Base-by-base conservation (phyloP, 2,797 vertebrate genomes). In the Tragelaphus eurycerus region DNA sequence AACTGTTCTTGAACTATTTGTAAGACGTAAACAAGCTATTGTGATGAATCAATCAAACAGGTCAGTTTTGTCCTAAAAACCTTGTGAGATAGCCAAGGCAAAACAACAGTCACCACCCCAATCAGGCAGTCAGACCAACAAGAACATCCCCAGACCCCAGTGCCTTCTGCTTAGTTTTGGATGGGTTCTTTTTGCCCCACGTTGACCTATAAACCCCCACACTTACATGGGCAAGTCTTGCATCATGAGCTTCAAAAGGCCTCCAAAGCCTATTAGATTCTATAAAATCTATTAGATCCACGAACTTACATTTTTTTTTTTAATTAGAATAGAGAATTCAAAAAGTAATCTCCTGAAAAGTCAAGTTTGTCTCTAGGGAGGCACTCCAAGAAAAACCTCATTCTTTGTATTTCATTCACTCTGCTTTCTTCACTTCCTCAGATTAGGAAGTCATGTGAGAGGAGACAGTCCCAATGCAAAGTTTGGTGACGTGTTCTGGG, bases 1-100 rank as follows among this genome's bases (percentile, higher is more conserved):
- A 94, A 95, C 31, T 98, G 96, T 97, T 97, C 95, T 92, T 48
- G 6, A 97, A 93, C 48, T 97, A 81, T 83, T 90, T 74, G 34
- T 59, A 98, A 96, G 93, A 85, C 23, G 95, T 62, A 92, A 97
- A 95, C 7, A 98, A 96, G 83, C 4, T 31, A 71, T 95, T 89
- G 46, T 95, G 86, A 90, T 93, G 55, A 50, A 87, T 19, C 50
- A 62, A 92, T 74, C 7, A 95, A 55, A 90, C 3, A 96, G 67
- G 25, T 34, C 13, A 97, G 64, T 78, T 74, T 84, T 98, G 62
- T 92, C 87, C 64, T 84, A 64, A 96, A 94, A 94, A 91, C 82
- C 90, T 55, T 86, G 38, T 43, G 90, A 90, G 76, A 95, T 0
- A 31, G 90, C 55, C 60, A 96, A 94, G n/a, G 62, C 43, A 78